Percentiles rank a stretch among this genome's conserved stretches.
Conservation (phyloP, 2,113 vertebrate genomes). For the Cisticola juncidis region DNA sequence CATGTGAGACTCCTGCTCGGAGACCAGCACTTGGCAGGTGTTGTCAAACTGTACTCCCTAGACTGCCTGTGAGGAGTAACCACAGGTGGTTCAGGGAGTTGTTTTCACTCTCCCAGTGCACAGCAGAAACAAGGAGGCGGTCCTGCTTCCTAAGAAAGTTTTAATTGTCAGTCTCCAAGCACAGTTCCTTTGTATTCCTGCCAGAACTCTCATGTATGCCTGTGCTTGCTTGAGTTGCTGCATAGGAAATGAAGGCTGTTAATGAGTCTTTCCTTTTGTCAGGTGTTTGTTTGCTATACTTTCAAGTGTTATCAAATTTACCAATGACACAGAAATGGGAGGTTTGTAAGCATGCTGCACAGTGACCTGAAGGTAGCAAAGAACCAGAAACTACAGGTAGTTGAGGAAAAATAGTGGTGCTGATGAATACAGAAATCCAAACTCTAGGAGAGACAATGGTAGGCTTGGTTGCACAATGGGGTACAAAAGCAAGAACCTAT, state of each 20-base stretch:
- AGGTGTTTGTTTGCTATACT: slow-evolving; percentile 45
- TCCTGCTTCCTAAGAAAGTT: slow-evolving; percentile 47
- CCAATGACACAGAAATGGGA: background rate
- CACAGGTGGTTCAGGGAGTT: slow-evolving; percentile 23
- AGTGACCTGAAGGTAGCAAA: slow-evolving; percentile 20
- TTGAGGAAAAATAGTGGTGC: background rate
- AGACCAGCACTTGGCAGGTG: background rate
- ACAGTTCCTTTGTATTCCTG: slow-evolving; percentile 51
- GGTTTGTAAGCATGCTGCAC: background rate
- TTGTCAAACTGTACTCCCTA: background rate
- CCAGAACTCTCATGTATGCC: slow-evolving; percentile 32
- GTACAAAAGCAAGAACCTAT: background rate
- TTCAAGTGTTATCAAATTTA: slow-evolving; percentile 59
- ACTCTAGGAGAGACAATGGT: background rate
- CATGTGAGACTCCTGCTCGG: background rate
- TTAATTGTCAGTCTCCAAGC: slow-evolving; percentile 64
- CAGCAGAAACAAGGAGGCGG: slow-evolving; percentile 33
- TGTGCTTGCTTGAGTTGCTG: slow-evolving; percentile 43
- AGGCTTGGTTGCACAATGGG: background rate
- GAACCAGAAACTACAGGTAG: background rate
- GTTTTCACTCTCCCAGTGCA: slow-evolving; percentile 23
- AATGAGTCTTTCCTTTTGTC: slow-evolving; percentile 58
- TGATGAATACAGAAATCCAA: background rate
- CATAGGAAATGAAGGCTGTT: slow-evolving; percentile 60
- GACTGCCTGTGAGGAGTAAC: slow-evolving; percentile 8